Evolutionary conservation across 2,797 vertebrate species (phyloP).

Genomic region (Malacoctenus gilli): DNA sequence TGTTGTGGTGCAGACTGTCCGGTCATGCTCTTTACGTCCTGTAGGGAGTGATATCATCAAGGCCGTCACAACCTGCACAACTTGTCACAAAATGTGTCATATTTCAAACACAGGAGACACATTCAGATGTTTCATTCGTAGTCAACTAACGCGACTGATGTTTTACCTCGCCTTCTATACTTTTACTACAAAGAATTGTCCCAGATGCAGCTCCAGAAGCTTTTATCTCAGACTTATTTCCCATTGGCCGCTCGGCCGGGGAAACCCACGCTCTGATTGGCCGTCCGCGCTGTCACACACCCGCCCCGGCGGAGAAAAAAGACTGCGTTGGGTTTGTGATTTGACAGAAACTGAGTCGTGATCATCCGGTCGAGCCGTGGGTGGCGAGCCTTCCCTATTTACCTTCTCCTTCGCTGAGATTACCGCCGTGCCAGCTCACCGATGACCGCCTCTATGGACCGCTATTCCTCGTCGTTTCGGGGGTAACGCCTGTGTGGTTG

Average conservation of each 20-base stretch:
- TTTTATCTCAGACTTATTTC: neutral
- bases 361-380: conserved; percentile 72
- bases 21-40: conserved; percentile 47
- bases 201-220: neutral
- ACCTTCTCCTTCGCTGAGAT: conserved; percentile 45
- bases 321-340: conserved; percentile 61
- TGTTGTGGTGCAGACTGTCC: neutral
- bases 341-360: conserved; percentile 77
- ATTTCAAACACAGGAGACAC: rapidly evolving
- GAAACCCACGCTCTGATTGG: conserved; percentile 63
- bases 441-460: conserved; percentile 25
- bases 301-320: conserved; percentile 50
- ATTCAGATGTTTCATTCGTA: too few species aligned
- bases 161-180: too few species aligned
- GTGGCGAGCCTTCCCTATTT: conserved; percentile 65
- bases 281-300: conserved; percentile 54
- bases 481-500: conserved; percentile 21
- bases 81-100: neutral
- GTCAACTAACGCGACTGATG: too few species aligned
- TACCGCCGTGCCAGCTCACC: conserved; percentile 36
- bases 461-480: conserved; percentile 1
- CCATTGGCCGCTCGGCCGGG: conserved; percentile 11
- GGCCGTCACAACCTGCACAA: neutral
- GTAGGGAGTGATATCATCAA: conserved; percentile 61
- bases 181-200: conserved; percentile 1